Evolutionary conservation across 2,797 vertebrate species (phyloP).

Genomic region (Acanthornis magna): DNA sequence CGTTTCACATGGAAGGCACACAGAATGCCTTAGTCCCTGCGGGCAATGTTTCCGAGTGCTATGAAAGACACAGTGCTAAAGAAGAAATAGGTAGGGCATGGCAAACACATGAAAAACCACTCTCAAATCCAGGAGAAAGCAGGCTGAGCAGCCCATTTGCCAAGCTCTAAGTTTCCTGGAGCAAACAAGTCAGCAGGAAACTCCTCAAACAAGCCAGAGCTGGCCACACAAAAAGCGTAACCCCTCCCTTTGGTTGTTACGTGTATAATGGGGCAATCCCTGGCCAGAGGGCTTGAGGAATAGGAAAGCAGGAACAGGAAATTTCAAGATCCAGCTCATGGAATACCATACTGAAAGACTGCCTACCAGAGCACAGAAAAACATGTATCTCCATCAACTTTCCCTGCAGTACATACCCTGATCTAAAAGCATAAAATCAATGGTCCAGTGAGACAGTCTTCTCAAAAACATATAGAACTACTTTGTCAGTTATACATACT

Average conservation of each 20-base stretch:
- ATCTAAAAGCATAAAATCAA: not conserved
- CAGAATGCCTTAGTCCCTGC: not conserved
- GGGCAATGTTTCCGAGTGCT: not conserved
- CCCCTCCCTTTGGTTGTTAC: constrained; percentile 23
- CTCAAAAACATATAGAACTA: not conserved
- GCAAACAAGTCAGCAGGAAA: constrained; percentile 9
- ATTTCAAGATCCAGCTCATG: not conserved
- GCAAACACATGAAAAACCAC: not conserved
- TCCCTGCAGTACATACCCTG: not conserved
- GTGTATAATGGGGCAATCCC: constrained; percentile 5
- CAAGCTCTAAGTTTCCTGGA: not conserved
- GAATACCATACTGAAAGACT: not conserved
- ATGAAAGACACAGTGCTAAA: not conserved
- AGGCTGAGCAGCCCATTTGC: not conserved
- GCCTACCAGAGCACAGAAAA: not conserved
- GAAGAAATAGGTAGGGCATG: not conserved
- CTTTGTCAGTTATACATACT: not conserved
- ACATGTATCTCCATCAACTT: not conserved
- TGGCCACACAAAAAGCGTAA: constrained; percentile 11
- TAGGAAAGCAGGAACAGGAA: not conserved
- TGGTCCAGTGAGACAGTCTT: not conserved
- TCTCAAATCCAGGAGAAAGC: not conserved
- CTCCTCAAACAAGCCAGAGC: constrained; percentile 58
- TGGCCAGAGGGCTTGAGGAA: constrained; percentile 38
- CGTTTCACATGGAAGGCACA: not conserved